phyloP scores from a whole-genome alignment of 2,888 invertebrate genomes.

The Bombyx huttoni region DNA sequence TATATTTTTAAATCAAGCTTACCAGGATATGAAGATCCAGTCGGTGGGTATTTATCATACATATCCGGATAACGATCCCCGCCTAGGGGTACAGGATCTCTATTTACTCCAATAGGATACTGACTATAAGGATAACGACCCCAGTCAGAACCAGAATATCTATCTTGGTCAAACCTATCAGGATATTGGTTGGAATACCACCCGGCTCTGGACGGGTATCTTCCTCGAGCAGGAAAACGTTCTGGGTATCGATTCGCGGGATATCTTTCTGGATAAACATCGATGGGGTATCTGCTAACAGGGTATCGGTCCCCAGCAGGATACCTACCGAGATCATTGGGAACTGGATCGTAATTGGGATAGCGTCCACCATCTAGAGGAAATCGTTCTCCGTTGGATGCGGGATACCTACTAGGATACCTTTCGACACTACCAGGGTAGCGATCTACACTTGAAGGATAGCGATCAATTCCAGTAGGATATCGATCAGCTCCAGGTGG shows the following conservation, averaged over 20 bases:
- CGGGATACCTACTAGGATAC: slow-evolving; percentile 34
- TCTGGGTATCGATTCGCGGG: slow-evolving; percentile 44
- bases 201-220: slow-evolving; percentile 42
- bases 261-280: slow-evolving; percentile 44
- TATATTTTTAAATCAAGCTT: slow-evolving; percentile 24
- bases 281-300: slow-evolving; percentile 48
- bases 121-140: slow-evolving; percentile 60
- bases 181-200: slow-evolving; percentile 48
- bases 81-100: slow-evolving; percentile 63
- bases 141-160: slow-evolving; percentile 42
- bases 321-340: slow-evolving; percentile 32
- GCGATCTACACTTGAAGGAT: slow-evolving; percentile 35
- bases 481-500: slow-evolving; percentile 46
- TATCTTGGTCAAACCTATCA: slow-evolving; percentile 65
- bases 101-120: slow-evolving; percentile 61
- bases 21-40: slow-evolving; percentile 67
- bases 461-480: slow-evolving; percentile 12
- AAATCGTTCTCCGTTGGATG: slow-evolving; percentile 41
- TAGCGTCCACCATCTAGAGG: slow-evolving; percentile 31
- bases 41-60: slow-evolving; percentile 73
- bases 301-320: slow-evolving; percentile 50
- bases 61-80: slow-evolving; percentile 64
- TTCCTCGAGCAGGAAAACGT: slow-evolving; percentile 41
- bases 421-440: slow-evolving; percentile 39
- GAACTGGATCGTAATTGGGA: slow-evolving; percentile 28